Evolutionary conservation across 2,113 vertebrate species (phyloP).

Genomic region (Morone saxatilis): DNA sequence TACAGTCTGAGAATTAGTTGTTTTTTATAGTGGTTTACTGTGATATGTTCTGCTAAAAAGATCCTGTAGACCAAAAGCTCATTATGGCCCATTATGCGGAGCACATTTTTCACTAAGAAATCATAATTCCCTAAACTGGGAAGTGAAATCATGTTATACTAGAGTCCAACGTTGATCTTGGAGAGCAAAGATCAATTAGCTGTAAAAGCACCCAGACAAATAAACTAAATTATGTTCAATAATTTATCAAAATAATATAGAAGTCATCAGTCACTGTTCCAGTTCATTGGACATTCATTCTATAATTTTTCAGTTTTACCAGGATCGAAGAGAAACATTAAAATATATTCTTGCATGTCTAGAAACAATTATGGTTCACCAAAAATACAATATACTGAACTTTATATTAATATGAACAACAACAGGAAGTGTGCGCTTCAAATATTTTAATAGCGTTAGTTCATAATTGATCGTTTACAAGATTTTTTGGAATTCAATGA

Average conservation of each 20-base stretch:
- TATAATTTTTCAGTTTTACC: not conserved
- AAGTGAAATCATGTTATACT: not conserved
- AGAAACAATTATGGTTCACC: not conserved
- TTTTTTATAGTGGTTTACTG: not conserved
- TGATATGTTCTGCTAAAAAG: not conserved
- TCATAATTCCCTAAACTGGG: not conserved
- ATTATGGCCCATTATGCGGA: not conserved
- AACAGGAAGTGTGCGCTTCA: not conserved
- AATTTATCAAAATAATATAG: slow-evolving; percentile 18
- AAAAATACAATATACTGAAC: not conserved
- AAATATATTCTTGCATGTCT: not conserved
- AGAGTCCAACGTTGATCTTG: slow-evolving; percentile 1
- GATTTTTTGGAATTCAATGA: no score
- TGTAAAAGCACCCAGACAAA: slow-evolving; percentile 23
- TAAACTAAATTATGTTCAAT: not conserved
- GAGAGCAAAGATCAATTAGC: slow-evolving; percentile 5
- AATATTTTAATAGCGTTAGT: not conserved
- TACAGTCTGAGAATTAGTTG: not conserved
- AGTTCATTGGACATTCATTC: not conserved
- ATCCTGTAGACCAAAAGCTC: not conserved
- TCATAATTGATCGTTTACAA: not conserved
- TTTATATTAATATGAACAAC: not conserved
- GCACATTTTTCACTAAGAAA: not conserved
- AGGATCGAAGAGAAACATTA: not conserved
- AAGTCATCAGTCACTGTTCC: not conserved